Evolutionary conservation across 2,113 vertebrate genomes (phyloP).

Genomic region (Rattus rattus): DNA sequence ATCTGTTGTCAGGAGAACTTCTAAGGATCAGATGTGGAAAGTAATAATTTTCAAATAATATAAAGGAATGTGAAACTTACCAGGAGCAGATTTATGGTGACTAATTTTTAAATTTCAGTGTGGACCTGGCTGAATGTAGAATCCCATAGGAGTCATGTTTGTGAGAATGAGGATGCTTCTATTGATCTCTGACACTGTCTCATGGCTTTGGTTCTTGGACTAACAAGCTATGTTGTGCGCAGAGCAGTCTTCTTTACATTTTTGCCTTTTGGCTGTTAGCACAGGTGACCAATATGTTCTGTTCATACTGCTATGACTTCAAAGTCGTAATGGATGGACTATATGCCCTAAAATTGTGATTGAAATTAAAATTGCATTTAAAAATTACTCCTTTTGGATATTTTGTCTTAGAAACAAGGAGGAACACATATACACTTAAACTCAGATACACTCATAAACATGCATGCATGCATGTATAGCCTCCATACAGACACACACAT

Average conservation of each 20-base stretch:
- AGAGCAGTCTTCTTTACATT: background rate
- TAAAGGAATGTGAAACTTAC: background rate
- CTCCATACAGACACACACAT: background rate
- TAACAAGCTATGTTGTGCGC: background rate
- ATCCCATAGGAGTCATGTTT: background rate
- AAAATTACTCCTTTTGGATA: background rate
- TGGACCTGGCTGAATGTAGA: background rate
- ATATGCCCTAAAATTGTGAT: background rate
- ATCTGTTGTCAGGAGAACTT: background rate
- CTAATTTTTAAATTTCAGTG: background rate
- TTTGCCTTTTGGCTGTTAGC: background rate
- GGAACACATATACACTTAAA: background rate
- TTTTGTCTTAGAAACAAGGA: background rate
- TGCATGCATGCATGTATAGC: background rate
- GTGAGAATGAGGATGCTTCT: background rate
- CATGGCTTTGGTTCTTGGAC: background rate
- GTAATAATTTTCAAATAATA: background rate
- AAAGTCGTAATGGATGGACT: background rate
- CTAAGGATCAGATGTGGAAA: background rate
- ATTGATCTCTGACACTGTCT: background rate
- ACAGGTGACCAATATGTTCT: background rate
- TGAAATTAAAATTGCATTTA: background rate
- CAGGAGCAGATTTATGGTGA: background rate
- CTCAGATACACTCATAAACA: no score
- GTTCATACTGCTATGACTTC: background rate